phyloP scores from a whole-genome alignment of 1,140 invertebrate genomes.

The Diplogasteroides magnus region DNA sequence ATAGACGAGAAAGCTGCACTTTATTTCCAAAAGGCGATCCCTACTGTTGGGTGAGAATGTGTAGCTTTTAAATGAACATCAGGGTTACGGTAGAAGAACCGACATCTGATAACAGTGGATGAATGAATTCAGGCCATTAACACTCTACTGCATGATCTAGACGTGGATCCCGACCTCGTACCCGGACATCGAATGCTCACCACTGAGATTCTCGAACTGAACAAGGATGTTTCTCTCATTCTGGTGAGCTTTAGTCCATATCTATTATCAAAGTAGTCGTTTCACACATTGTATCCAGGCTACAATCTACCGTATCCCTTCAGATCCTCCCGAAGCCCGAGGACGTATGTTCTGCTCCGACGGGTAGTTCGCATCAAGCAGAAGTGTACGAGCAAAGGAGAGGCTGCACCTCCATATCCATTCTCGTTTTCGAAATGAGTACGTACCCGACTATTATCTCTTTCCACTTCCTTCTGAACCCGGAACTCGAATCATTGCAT shows the following conservation, averaged over 20 bases:
- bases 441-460: not conserved
- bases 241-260: slow-evolving; percentile 21
- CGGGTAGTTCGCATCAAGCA: slow-evolving; percentile 10
- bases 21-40: no score
- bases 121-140: slow-evolving; percentile 13
- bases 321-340: slow-evolving; percentile 29
- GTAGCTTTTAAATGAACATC: no score
- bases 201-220: slow-evolving; percentile 24
- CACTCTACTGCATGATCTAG: slow-evolving; percentile 20
- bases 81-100: slow-evolving; percentile 6
- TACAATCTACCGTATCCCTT: slow-evolving; percentile 1
- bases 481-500: no score
- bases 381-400: slow-evolving; percentile 17
- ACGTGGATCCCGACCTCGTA: slow-evolving; percentile 25
- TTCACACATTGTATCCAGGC: not conserved
- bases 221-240: slow-evolving; percentile 30
- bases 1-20: no score
- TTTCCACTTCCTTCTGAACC: not conserved
- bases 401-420: slow-evolving; percentile 28
- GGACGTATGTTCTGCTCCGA: slow-evolving; percentile 36
- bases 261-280: not conserved
- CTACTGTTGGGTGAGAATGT: no score
- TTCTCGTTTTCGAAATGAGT: slow-evolving; percentile 38
- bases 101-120: slow-evolving; percentile 5
- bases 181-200: slow-evolving; percentile 21